Percentiles rank a stretch among this genome's conserved stretches.
phyloP scores from a whole-genome alignment of 2,888 invertebrate genomes.

The Rugalucina vietnamica region DNA sequence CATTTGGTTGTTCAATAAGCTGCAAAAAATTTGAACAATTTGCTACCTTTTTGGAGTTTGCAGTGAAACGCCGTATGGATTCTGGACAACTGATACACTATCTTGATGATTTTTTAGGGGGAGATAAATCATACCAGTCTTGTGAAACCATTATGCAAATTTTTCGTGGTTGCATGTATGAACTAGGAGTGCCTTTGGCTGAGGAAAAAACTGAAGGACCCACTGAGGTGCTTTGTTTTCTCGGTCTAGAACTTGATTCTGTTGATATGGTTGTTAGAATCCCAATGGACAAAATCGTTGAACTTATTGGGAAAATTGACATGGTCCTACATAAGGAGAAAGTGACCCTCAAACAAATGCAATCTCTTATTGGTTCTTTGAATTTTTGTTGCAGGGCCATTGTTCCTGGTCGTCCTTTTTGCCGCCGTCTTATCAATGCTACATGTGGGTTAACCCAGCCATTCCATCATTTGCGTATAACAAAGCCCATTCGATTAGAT shows the following conservation, averaged over 20 bases:
- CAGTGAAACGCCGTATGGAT: background rate
- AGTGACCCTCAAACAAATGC: slow-evolving; percentile 10
- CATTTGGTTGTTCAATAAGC: slow-evolving; percentile 13
- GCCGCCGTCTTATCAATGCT: slow-evolving; percentile 36
- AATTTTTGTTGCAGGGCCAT: slow-evolving; percentile 37
- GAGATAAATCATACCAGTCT: too few relatives aligned
- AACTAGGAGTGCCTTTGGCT: slow-evolving; percentile 20
- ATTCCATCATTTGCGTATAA: slow-evolving; percentile 21
- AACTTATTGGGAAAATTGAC: background rate
- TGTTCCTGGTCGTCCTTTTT: slow-evolving; percentile 31
- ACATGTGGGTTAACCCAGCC: slow-evolving; percentile 19
- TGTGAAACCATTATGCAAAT: background rate
- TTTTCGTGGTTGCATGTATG: background rate
- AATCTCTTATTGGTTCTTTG: slow-evolving; percentile 30
- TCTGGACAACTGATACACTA: background rate
- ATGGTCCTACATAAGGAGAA: background rate
- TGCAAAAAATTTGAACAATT: slow-evolving; percentile 23
- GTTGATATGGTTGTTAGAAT: slow-evolving; percentile 15
- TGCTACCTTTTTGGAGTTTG: slow-evolving; percentile 29
- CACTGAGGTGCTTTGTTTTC: slow-evolving; percentile 15
- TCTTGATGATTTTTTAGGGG: slow-evolving; percentile 6
- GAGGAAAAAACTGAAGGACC: slow-evolving; percentile 36
- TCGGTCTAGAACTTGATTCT: slow-evolving; percentile 38
- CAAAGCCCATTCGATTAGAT: slow-evolving; percentile 14
- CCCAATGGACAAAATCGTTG: slow-evolving; percentile 10